Base-by-base conservation (phyloP, 2,797 vertebrate genomes). In the Muscicapa striata region DNA sequence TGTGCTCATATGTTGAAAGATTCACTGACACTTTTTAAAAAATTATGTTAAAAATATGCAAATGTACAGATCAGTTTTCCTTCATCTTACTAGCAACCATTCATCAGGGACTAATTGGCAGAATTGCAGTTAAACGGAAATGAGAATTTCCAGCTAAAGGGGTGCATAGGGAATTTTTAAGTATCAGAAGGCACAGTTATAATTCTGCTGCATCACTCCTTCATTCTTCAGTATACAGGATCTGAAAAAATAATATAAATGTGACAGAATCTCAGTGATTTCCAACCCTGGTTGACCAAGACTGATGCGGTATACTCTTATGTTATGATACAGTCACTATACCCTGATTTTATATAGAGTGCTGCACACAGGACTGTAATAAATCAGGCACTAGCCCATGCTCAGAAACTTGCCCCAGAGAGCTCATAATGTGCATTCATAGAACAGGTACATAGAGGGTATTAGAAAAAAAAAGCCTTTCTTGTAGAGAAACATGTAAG, bases 51-150 rank as follows among this genome's bases (percentile, higher is more conserved):
- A 92, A 95, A 87, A 77, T 87, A 93, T 40, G 57, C 19, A 72
- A 94, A 76, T 19, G 6, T 61, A 72, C 54, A 68, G 24, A 69
- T 90, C 27, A 54, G 18, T 72, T 62, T 82, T 84, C 45, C 64
- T 80, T 77, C 52, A 46, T 87, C 68, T 70, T 90, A 41, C 27
- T 43, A 52, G 54, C n/a, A 69, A 46, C 43, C n/a, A 38, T 87
- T 89, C 58, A 77, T 77, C 36, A 80, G n/a, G 40, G 78, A 74
- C 73, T 90, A 90, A 85, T 85, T 67, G 84, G 49, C 81, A 90
- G 52, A 67, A 74, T 68, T 84, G 32, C 64, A 79, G 69, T 82
- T 57, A 77, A 48, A 83, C 48, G 22, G 76, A 92, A 85, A 51
- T 89, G 67, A 41, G 49, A 82, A 74, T 79, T 86, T 82, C 57